Conservation (phyloP, 2,888 invertebrate genomes). For the Venustoraphidia nigricollis region DNA sequence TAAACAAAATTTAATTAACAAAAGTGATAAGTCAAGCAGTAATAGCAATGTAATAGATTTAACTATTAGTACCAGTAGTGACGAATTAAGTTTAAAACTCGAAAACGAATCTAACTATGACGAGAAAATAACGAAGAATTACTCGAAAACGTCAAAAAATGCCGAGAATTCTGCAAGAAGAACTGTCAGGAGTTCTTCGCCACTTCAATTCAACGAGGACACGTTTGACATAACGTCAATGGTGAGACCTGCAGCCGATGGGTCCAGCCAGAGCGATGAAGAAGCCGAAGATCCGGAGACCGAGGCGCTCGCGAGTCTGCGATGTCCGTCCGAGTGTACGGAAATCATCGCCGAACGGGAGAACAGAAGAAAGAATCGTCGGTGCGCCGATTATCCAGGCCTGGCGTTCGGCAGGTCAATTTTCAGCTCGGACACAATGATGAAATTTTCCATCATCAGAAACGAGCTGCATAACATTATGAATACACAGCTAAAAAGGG, state of each 20-base stretch:
- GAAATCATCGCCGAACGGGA: constrained; percentile 80
- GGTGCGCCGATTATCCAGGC: constrained; percentile 87
- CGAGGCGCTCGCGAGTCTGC: constrained; percentile 65
- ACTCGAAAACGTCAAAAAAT: constrained; percentile 3
- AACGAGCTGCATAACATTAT: constrained; percentile 97
- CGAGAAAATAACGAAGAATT: constrained; percentile 5
- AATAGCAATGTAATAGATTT: constrained; percentile 2
- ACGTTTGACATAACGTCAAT: constrained; percentile 25
- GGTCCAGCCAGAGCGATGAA: constrained; percentile 31
- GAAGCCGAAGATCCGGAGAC: constrained; percentile 58
- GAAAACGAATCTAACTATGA: not conserved
- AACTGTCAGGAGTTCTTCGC: constrained; percentile 5
- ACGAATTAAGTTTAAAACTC: not conserved
- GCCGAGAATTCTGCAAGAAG: constrained; percentile 5
- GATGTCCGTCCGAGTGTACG: constrained; percentile 79
- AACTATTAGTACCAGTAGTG: not conserved
- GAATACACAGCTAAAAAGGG: constrained; percentile 92
- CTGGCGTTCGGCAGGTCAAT: constrained; percentile 82
- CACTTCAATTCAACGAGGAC: constrained; percentile 25
- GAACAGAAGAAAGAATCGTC: constrained; percentile 50
- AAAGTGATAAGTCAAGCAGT: not conserved
- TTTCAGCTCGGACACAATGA: constrained; percentile 92
- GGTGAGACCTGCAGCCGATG: constrained; percentile 28
- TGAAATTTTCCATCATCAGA: constrained; percentile 93
- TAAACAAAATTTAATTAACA: not conserved